Base-by-base conservation (phyloP, 2,797 vertebrate genomes). In the Oreortyx pictus region DNA sequence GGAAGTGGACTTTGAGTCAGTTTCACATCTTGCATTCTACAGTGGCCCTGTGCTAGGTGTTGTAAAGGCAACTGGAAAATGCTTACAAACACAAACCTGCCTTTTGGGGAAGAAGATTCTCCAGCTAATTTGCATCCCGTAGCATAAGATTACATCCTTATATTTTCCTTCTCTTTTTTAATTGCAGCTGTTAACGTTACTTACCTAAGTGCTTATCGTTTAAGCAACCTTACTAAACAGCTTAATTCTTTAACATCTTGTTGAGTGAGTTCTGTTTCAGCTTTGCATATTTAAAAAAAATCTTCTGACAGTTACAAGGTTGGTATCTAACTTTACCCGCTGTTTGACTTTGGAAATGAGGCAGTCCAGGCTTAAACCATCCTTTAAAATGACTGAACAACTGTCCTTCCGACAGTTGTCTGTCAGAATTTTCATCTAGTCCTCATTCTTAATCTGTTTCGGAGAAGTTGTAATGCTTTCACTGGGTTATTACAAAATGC, bases 231-330 rank as follows among this genome's bases (percentile, higher is more conserved):
- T 92, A 88, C 86, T 96, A 92, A 95, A 93, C 41, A 52, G 70
- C 71, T 86, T 89, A 88, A 85, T 91, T 90, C 39, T 60, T 44
- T 94, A 94, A 96, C 50, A 65, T 92, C 78, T 85, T 83, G 14
- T 75, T 86, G 47, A 73, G 60, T 44, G 57, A 68, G 33, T 86
- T 82, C 59, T 86, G 23, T 83, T 43, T 66, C 90, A 85, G 52
- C 61, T 93, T 88, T 47, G 39, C 64, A 5, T 71, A 77, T 60
- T 44, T 67, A 71, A 49, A 25, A 43, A 59, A 62, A 59, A 17
- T 62, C 23, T 49, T 84, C 11, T 77, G 73, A 39, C 15, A 70
- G n/a, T 80, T 89, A 66, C 66, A 70, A 73, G 33, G 57, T 76
- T 78, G 57, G 14, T 61, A 5, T 88, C 59, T 82, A 62, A 89